Evolutionary conservation across 2,797 vertebrate genomes (phyloP).

Genomic region (Emys orbicularis): DNA sequence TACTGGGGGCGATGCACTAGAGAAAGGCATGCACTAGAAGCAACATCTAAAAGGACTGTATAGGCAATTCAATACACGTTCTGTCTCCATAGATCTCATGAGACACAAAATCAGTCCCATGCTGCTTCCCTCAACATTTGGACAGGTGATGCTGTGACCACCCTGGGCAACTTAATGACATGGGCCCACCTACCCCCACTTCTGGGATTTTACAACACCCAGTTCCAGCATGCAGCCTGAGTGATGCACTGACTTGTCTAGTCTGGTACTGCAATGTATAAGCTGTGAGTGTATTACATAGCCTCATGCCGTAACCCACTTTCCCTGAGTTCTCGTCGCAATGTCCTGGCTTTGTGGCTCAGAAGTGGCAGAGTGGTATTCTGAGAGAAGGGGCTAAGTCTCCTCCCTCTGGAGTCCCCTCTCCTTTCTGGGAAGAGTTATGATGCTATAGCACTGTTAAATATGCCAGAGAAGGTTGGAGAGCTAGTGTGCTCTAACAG

Average conservation of each 20-base stretch:
- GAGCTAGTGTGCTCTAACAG: not conserved
- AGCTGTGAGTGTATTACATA: not conserved
- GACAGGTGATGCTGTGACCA: not conserved
- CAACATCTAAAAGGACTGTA: not conserved
- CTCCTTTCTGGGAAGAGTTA: slow-evolving; percentile 29
- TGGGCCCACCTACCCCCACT: not conserved
- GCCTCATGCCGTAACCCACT: not conserved
- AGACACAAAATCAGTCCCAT: not conserved
- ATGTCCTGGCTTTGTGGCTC: not conserved
- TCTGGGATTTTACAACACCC: slow-evolving; percentile 23
- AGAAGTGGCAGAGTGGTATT: not conserved
- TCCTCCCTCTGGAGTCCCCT: slow-evolving; percentile 55
- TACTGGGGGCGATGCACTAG: not conserved
- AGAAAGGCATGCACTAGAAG: not conserved
- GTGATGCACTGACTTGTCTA: slow-evolving; percentile 54
- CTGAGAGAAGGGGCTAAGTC: slow-evolving; percentile 53
- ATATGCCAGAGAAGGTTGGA: not conserved
- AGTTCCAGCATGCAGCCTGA: not conserved
- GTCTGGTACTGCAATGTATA: not conserved
- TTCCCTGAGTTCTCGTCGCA: slow-evolving; percentile 3
- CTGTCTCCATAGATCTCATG: not conserved
- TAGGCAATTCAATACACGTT: not conserved
- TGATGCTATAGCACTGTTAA: not conserved
- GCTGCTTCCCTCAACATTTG: not conserved
- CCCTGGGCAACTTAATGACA: not conserved